These are phyloP conservation scores for Vanessa tameamea DNA, from an alignment of 1,140 invertebrate genomes.

Conservation along the genomic window DNA sequence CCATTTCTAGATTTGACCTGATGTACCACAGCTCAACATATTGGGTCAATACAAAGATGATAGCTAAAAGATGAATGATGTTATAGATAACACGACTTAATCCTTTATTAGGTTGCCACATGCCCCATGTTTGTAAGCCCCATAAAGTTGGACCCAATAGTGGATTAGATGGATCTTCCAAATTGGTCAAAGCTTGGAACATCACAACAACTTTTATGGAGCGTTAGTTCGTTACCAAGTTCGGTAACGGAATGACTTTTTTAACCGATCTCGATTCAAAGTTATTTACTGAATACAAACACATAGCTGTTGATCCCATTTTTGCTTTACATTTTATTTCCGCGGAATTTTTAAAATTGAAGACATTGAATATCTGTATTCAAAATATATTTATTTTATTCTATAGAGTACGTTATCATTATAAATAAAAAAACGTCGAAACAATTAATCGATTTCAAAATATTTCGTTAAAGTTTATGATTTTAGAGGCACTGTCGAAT, in stretches of 20 bases:
- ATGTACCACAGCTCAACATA: slow-evolving; percentile 66
- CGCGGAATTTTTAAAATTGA: no score
- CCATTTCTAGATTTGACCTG: slow-evolving; percentile 50
- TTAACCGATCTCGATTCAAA: not conserved
- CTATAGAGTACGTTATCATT: no score
- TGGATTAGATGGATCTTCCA: slow-evolving; percentile 53
- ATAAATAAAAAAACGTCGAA: no score
- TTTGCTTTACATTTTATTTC: no score
- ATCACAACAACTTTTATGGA: not conserved
- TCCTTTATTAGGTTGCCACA: slow-evolving; percentile 53
- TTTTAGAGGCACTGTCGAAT: no score
- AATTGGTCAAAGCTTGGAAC: slow-evolving; percentile 30
- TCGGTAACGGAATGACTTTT: not conserved
- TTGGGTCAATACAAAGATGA: slow-evolving; percentile 62
- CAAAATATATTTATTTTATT: no score
- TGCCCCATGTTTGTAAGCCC: slow-evolving; percentile 56
- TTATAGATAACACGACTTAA: slow-evolving; percentile 44
- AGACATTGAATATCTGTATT: no score
- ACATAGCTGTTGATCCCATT: no score
- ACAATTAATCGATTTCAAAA: no score
- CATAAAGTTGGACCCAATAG: slow-evolving; percentile 60
- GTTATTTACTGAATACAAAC: not conserved
- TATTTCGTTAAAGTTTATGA: no score
- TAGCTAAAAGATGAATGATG: slow-evolving; percentile 50
- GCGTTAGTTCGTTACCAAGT: not conserved